Evolutionary conservation across 2,888 invertebrate species (phyloP), one percentile per base, ranked within the genome.

Genomic region (Sphaeridia pumilis): DNA sequence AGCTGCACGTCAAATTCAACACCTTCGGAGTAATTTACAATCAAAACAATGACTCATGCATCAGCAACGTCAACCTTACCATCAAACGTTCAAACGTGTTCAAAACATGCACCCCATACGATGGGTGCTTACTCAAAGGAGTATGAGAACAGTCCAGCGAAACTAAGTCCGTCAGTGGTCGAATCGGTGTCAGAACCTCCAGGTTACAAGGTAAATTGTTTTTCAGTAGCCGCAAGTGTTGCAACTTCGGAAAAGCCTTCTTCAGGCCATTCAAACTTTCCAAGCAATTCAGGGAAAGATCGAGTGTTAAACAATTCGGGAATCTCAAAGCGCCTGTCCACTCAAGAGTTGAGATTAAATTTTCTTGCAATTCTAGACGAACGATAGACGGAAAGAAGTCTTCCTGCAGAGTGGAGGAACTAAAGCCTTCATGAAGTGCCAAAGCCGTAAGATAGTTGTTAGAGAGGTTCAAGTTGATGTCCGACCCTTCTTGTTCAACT

Each of bases 361-460:
- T 65, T 31, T 60, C 61, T 50, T 65, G 64, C 5, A 65, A 45
- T 27, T 63, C 57, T 3, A 65, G 24, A 22, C 57, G 55, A 2
- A 60, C 52, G 1, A 65, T 21, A 14, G 47, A 46, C 3, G 54
- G 52, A 17, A 45, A 57, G 63, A 63, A 65, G 20, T 61, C 61
- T 3, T 49, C 26, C n/a, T n/a, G n/a, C n/a, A n/a, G n/a, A 4
- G 51, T 53, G 25, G 54, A 26, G n/a, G 58, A 55, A 46, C 60
- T 56, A 7, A 48, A 38, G 5, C 55, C 35, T 12, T 46, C 43
- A 14, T 46, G 46, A 0, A 65, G 28, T 0, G 58, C 45, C 4
- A 49, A 44, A 7, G 59, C 57, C 2, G 56, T 58, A 2, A 65
- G 25, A 26, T 65, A 65, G 41, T 65, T 65, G 26, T 65, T 57